phyloP scores from a whole-genome alignment of 1,140 invertebrate species.

The Cepaea nemoralis region DNA sequence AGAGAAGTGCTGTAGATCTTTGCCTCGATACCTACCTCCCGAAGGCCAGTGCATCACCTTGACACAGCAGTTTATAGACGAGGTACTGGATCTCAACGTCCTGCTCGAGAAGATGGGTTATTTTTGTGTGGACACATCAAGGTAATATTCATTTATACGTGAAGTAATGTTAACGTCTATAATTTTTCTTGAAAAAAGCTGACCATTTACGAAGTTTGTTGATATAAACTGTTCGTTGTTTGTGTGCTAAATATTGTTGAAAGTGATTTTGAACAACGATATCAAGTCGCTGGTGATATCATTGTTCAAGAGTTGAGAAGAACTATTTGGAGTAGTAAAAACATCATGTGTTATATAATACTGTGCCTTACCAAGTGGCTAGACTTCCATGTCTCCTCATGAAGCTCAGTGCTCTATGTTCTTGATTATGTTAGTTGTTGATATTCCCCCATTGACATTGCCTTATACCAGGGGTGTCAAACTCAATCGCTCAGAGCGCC shows the following conservation, averaged over 20 bases:
- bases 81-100: background rate
- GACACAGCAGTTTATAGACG: background rate
- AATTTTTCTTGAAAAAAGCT: background rate
- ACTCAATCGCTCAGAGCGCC: no score
- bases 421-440: no score
- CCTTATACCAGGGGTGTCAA: no score
- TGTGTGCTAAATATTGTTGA: slow-evolving; percentile 6
- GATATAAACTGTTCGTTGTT: background rate
- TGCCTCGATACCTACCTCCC: background rate
- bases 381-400: no score
- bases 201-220: background rate
- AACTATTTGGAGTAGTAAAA: background rate
- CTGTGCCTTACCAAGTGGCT: no score
- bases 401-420: no score
- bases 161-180: background rate
- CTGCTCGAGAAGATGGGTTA: background rate
- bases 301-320: background rate
- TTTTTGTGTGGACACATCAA: background rate
- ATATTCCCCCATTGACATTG: no score
- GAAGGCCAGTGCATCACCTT: background rate
- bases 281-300: background rate
- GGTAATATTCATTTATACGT: background rate
- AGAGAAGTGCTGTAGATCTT: slow-evolving; percentile 3
- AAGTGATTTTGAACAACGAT: background rate
- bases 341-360: no score